Evolutionary conservation across 1,140 invertebrate genomes (phyloP), one percentile per base, ranked within the genome.

Genomic region (Cyphomyrmex costatus): DNA sequence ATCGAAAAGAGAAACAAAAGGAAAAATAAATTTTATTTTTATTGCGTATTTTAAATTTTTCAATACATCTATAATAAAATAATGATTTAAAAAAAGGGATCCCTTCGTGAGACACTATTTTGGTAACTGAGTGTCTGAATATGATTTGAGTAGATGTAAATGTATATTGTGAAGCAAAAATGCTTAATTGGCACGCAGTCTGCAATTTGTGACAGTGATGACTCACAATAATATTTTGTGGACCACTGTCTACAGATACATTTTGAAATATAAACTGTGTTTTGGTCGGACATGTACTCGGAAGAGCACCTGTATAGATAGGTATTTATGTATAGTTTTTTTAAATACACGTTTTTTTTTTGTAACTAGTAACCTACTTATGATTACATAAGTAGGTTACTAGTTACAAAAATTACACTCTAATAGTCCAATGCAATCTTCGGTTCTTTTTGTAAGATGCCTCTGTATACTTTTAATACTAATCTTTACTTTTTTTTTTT

Each of bases 161-260:
- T 58, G 33, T 49, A 51, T 27, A 60, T 71, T 60, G n/a, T n/a
- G 36, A 21, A 71, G 63, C 16, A 5, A 30, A 19, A 78, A 85
- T 27, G 74, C 21, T 66, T 66, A 74, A 85, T 85, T 80, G 76
- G 74, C 73, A 56, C 27, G 33, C 49, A 56, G 83, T 79, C 49
- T 56, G 14, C 51, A 79, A 85, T 79, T 24, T 56, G 33, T 53
- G 61, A 49, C 61, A 24, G 74, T 16, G 61, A 78, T 85, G 74
- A 80, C 24, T 78, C 60, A 65, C 30, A 85, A 58, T 82, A 82
- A 82, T 42, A 85, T 85, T 65, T 74, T 42, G 58, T 53, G 71
- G n/a, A 61, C 77, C 70, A 27, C 56, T 84, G 3, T 68, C 12
- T 2, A 42, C 51, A 33, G 36, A 14, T 27, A 51, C n/a, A 49